Conservation (phyloP, 2,113 vertebrate species). For the Rhynchopsitta pachyrhyncha region DNA sequence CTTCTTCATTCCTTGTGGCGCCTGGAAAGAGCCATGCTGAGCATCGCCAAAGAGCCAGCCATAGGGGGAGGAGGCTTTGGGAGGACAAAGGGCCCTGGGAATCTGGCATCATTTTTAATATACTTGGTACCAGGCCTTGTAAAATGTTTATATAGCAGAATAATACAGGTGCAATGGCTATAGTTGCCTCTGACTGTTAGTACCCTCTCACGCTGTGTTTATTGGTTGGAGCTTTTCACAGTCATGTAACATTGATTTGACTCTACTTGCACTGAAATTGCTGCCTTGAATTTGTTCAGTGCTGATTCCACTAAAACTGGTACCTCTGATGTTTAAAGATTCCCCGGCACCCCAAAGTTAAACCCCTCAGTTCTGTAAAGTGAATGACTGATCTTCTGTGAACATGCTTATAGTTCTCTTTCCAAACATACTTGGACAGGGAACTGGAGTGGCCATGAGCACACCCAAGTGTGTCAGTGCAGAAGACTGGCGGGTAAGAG, state of each 20-base stretch:
- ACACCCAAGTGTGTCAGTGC: background rate
- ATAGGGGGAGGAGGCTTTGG: background rate
- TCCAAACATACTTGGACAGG: background rate
- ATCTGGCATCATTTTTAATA: conserved; percentile 16
- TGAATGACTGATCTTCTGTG: background rate
- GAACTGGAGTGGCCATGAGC: accelerated
- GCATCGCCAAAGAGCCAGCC: background rate
- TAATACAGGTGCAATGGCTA: background rate
- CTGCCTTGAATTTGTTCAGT: background rate
- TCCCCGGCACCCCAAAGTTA: background rate
- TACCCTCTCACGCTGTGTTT: background rate
- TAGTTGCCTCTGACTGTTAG: background rate
- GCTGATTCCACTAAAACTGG: background rate
- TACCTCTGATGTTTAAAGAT: background rate
- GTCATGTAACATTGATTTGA: background rate
- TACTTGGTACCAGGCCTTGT: conserved; percentile 9
- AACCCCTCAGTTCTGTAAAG: background rate
- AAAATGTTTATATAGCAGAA: conserved; percentile 13
- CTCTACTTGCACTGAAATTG: background rate
- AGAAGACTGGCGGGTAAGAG: background rate
- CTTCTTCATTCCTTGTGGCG: accelerated
- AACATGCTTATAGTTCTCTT: background rate
- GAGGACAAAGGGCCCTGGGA: conserved; percentile 25
- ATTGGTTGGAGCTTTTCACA: background rate
- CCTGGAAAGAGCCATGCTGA: background rate